Conservation (phyloP, 2,888 invertebrate genomes). For the Hydrotaea cyrtoneurina region DNA sequence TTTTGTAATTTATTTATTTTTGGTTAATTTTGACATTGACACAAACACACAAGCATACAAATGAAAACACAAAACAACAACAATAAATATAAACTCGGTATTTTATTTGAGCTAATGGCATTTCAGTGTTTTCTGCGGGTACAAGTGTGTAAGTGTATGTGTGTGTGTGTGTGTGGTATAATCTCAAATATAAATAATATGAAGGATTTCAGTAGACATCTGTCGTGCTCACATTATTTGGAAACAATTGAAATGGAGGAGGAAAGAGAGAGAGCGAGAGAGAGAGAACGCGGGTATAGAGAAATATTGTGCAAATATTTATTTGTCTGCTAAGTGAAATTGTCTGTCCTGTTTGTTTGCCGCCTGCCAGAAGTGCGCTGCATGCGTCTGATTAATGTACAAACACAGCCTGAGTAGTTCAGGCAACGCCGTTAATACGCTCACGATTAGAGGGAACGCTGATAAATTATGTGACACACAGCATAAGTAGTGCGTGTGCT, state of each 20-base stretch:
- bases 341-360: conserved; percentile 1
- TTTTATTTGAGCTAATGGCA: background rate
- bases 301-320: background rate
- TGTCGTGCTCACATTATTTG: background rate
- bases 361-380: background rate
- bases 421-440: background rate
- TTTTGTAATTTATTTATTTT: background rate
- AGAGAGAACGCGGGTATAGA: too few species aligned
- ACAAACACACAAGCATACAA: too few species aligned
- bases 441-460: background rate
- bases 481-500: too few species aligned
- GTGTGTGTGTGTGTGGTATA: background rate
- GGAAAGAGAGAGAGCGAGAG: background rate
- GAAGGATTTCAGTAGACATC: background rate
- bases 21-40: background rate
- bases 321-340: background rate
- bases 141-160: background rate
- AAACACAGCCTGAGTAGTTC: background rate
- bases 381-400: background rate
- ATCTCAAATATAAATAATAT: background rate
- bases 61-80: too few species aligned
- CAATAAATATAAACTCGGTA: background rate
- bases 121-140: background rate
- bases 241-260: background rate
- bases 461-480: background rate